Conservation (phyloP, 2,797 vertebrate species). For the Lepilemur ruficaudatus region DNA sequence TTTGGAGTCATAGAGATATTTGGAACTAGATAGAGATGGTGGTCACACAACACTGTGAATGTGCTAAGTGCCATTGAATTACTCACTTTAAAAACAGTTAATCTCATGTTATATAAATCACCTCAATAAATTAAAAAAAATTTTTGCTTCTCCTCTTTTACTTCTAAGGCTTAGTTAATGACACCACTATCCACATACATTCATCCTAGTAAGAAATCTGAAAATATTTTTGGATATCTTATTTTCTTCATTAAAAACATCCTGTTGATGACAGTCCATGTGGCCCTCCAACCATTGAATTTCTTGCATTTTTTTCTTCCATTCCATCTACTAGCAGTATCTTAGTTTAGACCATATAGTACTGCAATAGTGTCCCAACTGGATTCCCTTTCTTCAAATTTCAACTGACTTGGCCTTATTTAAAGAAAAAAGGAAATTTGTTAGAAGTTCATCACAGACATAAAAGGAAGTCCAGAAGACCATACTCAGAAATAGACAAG, state of each 20-base stretch:
- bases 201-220: neutral
- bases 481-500: neutral
- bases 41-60: neutral
- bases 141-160: neutral
- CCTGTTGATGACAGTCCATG: neutral
- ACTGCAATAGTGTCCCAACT: neutral
- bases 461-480: neutral
- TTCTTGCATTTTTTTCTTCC: neutral
- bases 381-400: neutral
- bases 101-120: neutral
- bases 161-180: neutral
- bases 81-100: neutral
- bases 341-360: neutral
- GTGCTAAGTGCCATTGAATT: neutral
- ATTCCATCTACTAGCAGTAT: neutral
- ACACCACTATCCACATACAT: neutral
- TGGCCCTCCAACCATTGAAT: neutral
- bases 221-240: constrained; percentile 1
- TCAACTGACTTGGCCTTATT: neutral
- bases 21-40: neutral
- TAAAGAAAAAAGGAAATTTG: neutral
- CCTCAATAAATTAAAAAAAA: neutral
- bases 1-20: neutral
- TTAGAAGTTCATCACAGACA: neutral
- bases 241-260: neutral